A percentile compares a stretch with the other conserved stretches of the same genome.
phyloP scores from a whole-genome alignment of 2,113 vertebrate species.

The Grantiella picta region DNA sequence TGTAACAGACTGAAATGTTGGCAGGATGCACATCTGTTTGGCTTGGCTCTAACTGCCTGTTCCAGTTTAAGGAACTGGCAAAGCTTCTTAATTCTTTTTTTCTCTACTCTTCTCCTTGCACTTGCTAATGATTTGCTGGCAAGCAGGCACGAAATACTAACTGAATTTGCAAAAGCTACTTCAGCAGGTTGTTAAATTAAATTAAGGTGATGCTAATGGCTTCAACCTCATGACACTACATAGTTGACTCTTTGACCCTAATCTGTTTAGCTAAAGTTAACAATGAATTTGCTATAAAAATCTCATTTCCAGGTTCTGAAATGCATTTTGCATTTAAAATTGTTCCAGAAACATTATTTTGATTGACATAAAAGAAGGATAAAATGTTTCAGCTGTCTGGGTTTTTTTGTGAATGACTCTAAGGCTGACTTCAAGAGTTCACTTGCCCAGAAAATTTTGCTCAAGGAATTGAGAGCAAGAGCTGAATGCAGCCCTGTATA shows the following conservation, averaged over 20 bases:
- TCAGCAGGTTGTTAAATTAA: conserved; percentile 1
- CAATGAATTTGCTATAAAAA: not conserved
- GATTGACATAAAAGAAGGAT: not conserved
- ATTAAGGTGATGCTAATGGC: not conserved
- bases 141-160: not conserved
- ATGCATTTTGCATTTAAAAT: conserved; percentile 3
- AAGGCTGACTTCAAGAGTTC: not conserved
- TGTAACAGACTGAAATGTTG: conserved; percentile 9
- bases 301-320: not conserved
- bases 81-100: not conserved
- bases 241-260: not conserved
- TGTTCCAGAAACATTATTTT: not conserved
- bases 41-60: not conserved
- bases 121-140: not conserved
- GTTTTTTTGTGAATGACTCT: not conserved
- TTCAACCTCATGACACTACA: not conserved
- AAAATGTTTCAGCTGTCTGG: not conserved
- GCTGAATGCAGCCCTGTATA: not conserved
- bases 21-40: not conserved
- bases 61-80: conserved; percentile 11
- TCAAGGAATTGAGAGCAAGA: not conserved
- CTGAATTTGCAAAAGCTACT: conserved; percentile 2
- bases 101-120: not conserved
- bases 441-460: not conserved
- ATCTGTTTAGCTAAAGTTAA: conserved; percentile 1